Percentiles rank a stretch among this genome's conserved stretches.
These are phyloP conservation scores for Apostichopus parvimensis DNA, from an alignment of 35 echinoderm and acorn worm genomes.

Conservation along the genomic window DNA sequence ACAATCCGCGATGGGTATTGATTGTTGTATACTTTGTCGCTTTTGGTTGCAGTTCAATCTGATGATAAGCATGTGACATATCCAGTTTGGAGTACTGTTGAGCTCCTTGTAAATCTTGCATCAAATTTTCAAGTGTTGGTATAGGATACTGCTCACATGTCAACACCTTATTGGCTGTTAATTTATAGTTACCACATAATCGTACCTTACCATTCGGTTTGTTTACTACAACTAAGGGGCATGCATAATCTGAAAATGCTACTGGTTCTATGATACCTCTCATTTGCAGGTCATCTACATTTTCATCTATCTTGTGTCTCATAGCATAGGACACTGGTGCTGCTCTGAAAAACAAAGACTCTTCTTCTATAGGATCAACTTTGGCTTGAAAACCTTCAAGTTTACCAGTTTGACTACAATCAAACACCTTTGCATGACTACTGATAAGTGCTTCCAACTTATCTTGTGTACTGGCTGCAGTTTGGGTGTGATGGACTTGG, in stretches of 20 bases:
- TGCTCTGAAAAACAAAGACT: slow-evolving; percentile 58
- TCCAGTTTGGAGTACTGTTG: slow-evolving; percentile 61
- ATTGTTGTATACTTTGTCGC: slow-evolving; percentile 61
- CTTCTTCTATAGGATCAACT: slow-evolving; percentile 41
- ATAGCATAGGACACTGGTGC: slow-evolving; percentile 60
- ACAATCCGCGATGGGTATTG: slow-evolving; percentile 73
- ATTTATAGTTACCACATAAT: slow-evolving; percentile 64
- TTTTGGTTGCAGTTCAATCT: slow-evolving; percentile 64
- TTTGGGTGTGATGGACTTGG: too few species aligned
- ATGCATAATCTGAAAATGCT: slow-evolving; percentile 52
- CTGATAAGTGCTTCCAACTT: not conserved
- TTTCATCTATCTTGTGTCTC: slow-evolving; percentile 38
- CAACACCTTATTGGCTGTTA: slow-evolving; percentile 57
- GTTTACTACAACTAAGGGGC: slow-evolving; percentile 52
- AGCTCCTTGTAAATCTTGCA: slow-evolving; percentile 55
- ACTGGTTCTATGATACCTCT: slow-evolving; percentile 66
- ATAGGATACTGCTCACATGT: slow-evolving; percentile 59
- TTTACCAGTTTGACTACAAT: not conserved
- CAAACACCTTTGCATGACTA: slow-evolving; percentile 18
- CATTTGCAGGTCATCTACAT: slow-evolving; percentile 31
- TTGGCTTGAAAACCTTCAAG: slow-evolving; percentile 22
- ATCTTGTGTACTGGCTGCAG: not conserved
- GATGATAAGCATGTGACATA: slow-evolving; percentile 66
- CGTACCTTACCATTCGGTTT: slow-evolving; percentile 56
- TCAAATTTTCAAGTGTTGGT: slow-evolving; percentile 50